Percentiles rank a stretch among this genome's conserved stretches.
Conservation (phyloP, 2,113 vertebrate genomes). For the Gasterosteus aculeatus region DNA sequence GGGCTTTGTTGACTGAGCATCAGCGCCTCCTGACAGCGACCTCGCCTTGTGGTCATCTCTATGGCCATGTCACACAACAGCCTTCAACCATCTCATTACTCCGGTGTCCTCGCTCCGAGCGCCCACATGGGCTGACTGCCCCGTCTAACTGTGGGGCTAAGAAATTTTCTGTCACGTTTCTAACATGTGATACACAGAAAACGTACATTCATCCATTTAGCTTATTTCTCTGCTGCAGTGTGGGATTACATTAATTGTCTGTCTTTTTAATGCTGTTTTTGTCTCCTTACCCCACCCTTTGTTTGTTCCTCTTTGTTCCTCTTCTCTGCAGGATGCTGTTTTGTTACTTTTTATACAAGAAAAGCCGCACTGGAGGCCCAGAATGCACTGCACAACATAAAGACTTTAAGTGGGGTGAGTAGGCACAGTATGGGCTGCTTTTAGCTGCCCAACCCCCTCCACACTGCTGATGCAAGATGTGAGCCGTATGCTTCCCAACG, state of each 20-base stretch:
- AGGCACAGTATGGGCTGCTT: constrained; percentile 68
- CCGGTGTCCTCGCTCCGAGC: constrained; percentile 45
- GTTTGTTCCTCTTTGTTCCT: constrained; percentile 42
- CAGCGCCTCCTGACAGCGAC: constrained; percentile 44
- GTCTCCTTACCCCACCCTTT: constrained; percentile 39
- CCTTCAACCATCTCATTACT: constrained; percentile 47
- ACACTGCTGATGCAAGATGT: constrained; percentile 52
- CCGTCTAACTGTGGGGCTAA: constrained; percentile 34
- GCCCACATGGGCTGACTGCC: constrained; percentile 33
- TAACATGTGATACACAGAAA: constrained; percentile 43
- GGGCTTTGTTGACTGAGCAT: constrained; percentile 40
- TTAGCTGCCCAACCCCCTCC: constrained; percentile 59
- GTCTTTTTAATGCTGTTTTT: constrained; percentile 53
- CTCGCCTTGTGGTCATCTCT: constrained; percentile 47
- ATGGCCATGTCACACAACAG: constrained; percentile 46
- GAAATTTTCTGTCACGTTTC: constrained; percentile 59
- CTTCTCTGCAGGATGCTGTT: constrained; percentile 93
- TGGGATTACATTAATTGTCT: constrained; percentile 42
- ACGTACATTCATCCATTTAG: constrained; percentile 39
- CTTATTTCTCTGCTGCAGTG: constrained; percentile 37
- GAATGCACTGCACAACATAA: constrained; percentile 99
- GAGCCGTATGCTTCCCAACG: constrained; percentile 52
- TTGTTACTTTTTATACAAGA: constrained; percentile 99
- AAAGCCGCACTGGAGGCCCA: constrained; percentile 99
- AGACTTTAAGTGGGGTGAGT: constrained; percentile 99